Evolutionary conservation across 2,113 vertebrate genomes (phyloP), one percentile per base, ranked within the genome.

Genomic region (Pogona vitticeps): DNA sequence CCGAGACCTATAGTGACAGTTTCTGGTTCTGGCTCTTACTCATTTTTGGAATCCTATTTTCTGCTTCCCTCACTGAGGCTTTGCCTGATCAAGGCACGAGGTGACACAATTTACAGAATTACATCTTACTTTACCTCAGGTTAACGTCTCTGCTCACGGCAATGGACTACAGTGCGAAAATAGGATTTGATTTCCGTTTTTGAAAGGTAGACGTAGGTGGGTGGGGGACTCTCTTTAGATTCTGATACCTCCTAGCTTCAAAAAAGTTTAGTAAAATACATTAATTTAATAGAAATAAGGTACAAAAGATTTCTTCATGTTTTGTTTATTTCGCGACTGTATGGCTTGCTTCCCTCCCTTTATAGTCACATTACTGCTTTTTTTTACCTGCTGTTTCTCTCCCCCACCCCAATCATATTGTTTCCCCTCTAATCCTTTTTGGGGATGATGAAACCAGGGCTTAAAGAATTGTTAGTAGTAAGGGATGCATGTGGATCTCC

Each of bases 61-160:
- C 67, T 33, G 63, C 31, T 42, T 10, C 76, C 40, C 18, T 20
- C 68, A 46, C 26, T 86, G 28, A 28, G 20, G 26, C 36, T 36
- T 73, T 63, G 31, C 77, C 56, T 63, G 85, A 63, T 56, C 56
- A 86, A 80, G 33, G 36, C 21, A 23, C n/a, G 17, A 36, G 23
- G 52, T 12, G 76, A n/a, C 84, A 73, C 85, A 73, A 72, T 86
- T 72, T 72, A 72, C 61, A 86, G 67, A 71, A 26, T 56, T 72
- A 42, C 77, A 63, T 80, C 56, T 63, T 80, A 33, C 68, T 46
- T 73, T 67, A 42, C 36, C 26, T 86, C 42, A 80, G 33, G 38
- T 73, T 63, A 80, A 80, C 72, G 78, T 18, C 68, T 73, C 56
- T 80, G 77, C 56, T 38, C 20, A 59, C 26, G 56, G 68, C 68